Evolutionary conservation across 64 coral and sea anemone species (phyloP).

Genomic region (Stylophora pistillata): DNA sequence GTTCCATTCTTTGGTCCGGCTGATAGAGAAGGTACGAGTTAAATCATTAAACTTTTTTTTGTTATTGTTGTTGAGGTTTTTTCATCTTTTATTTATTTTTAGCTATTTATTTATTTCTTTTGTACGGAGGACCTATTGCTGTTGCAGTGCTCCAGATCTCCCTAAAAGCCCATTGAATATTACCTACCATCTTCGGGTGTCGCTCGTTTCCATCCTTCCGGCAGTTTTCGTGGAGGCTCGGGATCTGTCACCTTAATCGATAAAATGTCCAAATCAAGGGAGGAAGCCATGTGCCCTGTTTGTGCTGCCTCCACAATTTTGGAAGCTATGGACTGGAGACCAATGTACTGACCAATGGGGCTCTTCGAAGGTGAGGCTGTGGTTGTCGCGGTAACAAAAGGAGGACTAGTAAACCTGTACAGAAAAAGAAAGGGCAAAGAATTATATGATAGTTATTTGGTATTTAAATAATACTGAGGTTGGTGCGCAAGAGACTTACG

Average conservation of each 20-base stretch:
- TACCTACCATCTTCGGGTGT: slow-evolving; percentile 45
- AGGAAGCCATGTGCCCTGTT: slow-evolving; percentile 55
- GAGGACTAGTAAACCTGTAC: slow-evolving; percentile 1
- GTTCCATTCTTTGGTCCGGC: slow-evolving; percentile 66
- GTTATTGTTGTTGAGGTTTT: no score
- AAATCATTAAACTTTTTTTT: neutral
- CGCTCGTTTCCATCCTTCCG: slow-evolving; percentile 56
- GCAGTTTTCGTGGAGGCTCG: slow-evolving; percentile 59
- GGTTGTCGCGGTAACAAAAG: slow-evolving; percentile 4
- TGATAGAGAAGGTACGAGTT: neutral
- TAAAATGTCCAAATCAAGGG: slow-evolving; percentile 53
- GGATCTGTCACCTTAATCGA: slow-evolving; percentile 67
- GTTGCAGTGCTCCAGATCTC: no score
- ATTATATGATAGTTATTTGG: no score
- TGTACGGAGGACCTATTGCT: no score
- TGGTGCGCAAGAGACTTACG: neutral
- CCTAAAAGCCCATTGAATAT: no score
- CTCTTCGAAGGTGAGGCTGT: slow-evolving; percentile 5
- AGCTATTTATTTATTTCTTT: no score
- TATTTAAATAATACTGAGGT: neutral
- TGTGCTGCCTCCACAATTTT: slow-evolving; percentile 59
- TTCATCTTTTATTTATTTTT: no score
- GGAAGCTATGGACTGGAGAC: slow-evolving; percentile 35
- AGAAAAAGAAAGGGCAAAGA: neutral
- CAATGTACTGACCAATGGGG: neutral